Conservation (phyloP, 2,888 invertebrate species). For the Callosobruchus maculatus region DNA sequence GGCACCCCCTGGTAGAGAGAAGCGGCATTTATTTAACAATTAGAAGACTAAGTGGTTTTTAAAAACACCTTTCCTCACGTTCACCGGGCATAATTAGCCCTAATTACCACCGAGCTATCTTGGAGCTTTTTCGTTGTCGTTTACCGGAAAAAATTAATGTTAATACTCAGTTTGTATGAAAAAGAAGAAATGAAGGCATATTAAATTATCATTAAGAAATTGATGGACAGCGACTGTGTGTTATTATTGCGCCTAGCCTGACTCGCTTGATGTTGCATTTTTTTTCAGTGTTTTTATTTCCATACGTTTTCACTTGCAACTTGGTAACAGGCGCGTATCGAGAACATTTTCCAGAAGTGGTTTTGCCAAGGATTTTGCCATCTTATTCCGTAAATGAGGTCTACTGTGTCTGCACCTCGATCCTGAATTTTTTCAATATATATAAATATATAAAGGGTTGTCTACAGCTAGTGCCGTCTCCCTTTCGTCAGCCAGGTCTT, state of each 20-base stretch:
- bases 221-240: background rate
- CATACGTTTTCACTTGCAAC: too few relatives aligned
- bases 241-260: background rate
- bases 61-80: constrained; percentile 31
- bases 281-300: too few relatives aligned
- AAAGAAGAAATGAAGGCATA: constrained; percentile 21
- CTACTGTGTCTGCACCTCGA: too few relatives aligned
- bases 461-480: too few relatives aligned
- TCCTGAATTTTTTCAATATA: too few relatives aligned
- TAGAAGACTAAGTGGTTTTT: constrained; percentile 30
- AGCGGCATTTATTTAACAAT: constrained; percentile 25
- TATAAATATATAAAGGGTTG: too few relatives aligned
- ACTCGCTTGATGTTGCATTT: too few relatives aligned
- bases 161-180: constrained; percentile 11
- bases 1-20: background rate
- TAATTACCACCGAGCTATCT: constrained; percentile 23
- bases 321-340: too few relatives aligned
- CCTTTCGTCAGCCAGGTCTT: too few relatives aligned
- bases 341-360: too few relatives aligned
- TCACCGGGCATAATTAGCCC: constrained; percentile 21
- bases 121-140: constrained; percentile 8
- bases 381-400: too few relatives aligned
- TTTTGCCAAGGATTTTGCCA: too few relatives aligned
- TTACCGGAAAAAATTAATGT: constrained; percentile 26
- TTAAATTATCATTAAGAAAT: constrained; percentile 28